Evolutionary conservation across 2,797 vertebrate genomes (phyloP), one percentile per base, ranked within the genome.

Genomic region (Xerus rutilus): DNA sequence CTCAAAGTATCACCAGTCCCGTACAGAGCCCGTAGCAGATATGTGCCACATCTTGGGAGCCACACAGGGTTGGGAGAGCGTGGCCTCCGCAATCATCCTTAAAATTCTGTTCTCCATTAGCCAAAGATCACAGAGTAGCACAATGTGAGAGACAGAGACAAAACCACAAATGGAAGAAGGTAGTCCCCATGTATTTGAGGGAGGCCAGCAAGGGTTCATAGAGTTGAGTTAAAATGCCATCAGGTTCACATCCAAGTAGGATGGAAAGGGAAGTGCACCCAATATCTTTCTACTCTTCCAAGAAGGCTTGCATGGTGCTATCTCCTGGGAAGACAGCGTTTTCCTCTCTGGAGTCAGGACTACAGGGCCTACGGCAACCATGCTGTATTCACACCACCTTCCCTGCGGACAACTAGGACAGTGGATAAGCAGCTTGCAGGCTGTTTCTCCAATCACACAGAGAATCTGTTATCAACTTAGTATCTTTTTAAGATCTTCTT

Each of bases 401-500:
- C 35, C n/a, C 15, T 49, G 89, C 10, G n/a, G 3, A 1, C 43
- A 82, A 32, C 23, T 84, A n/a, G 59, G 30, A 18, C 35, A 20
- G 35, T 9, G 49, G 35, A 13, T 4, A 62, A 23, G 15, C 12
- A 35, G 23, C 43, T 67, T 84, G 76, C 30, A 45, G 39, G 32
- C 73, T 62, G 1, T 64, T 78, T 94, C 73, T 88, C 87, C 21
- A 65, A 15, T 57, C 14, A 47, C 18, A 14, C 49, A 79, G 65
- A 90, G 47, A 59, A 49, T 79, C 86, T 76, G 23, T 82, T 86
- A 82, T 69, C 45, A 7, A 32, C 62, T 84, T 45, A 7, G 5
- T 70, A 18, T 89, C 21, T 77, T 79, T 74, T 67, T 17, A 69
- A 93, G 62, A 54, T 43, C 11, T 13, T 72, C 35, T 59, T 93